Percentiles rank a stretch among this genome's conserved stretches.
Conservation (phyloP, 2,797 vertebrate genomes). For the Coccyzus lansbergi region DNA sequence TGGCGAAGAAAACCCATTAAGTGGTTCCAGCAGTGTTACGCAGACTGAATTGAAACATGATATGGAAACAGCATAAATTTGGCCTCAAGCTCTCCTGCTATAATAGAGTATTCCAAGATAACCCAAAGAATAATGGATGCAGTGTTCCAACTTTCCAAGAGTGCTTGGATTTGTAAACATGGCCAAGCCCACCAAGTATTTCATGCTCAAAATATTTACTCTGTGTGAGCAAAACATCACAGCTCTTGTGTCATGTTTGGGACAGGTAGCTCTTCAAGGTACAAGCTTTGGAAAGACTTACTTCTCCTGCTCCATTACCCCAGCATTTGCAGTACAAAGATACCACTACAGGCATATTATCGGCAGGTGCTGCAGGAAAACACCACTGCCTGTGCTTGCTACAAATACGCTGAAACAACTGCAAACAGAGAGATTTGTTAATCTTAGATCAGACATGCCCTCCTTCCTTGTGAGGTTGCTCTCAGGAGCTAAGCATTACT, state of each 20-base stretch:
- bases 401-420: neutral
- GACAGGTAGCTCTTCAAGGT: neutral
- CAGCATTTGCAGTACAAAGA: neutral
- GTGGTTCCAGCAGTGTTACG: neutral
- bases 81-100: neutral
- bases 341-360: neutral
- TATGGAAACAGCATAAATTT: neutral
- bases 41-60: neutral
- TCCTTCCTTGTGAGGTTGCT: slow-evolving; percentile 27
- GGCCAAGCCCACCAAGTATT: neutral
- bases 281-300: neutral
- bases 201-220: neutral
- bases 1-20: neutral
- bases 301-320: fast-evolving
- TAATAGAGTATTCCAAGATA: neutral
- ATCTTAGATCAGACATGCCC: slow-evolving; percentile 34
- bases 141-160: neutral
- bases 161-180: neutral
- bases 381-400: neutral
- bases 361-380: neutral
- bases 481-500: slow-evolving; percentile 25
- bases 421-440: slow-evolving; percentile 20
- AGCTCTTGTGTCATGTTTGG: neutral
- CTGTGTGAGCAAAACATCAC: neutral
- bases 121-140: neutral